A percentile compares a stretch with the other conserved stretches of the same genome.
These are phyloP conservation scores for Clostera curtula DNA, from an alignment of 2,888 invertebrate species.

Conservation along the genomic window DNA sequence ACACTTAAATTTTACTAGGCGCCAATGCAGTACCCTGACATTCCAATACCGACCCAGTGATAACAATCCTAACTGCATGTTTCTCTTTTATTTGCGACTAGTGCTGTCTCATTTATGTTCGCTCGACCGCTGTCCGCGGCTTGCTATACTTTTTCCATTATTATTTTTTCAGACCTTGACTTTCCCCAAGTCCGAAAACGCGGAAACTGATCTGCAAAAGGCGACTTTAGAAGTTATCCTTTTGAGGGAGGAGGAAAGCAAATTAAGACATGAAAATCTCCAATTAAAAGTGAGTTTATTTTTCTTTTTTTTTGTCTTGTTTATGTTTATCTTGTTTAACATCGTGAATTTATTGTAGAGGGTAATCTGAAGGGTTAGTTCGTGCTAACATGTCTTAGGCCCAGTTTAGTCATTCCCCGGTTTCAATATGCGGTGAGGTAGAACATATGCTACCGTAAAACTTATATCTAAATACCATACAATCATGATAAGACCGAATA, in stretches of 20 bases:
- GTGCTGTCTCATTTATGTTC: constrained; percentile 5
- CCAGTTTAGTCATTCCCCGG: no score
- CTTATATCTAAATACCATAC: no score
- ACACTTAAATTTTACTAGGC: not conserved
- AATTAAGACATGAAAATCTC: constrained; percentile 89
- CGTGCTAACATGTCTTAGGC: no score
- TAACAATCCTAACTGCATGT: constrained; percentile 28
- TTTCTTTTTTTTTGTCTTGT: constrained; percentile 11
- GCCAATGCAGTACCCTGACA: constrained; percentile 8
- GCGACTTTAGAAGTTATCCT: constrained; percentile 83
- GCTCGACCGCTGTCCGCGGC: constrained; percentile 2
- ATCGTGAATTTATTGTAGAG: no score
- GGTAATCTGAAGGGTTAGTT: no score
- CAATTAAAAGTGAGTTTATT: constrained; percentile 82
- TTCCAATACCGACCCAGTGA: constrained; percentile 9
- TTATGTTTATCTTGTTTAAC: not conserved
- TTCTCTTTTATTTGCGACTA: constrained; percentile 35
- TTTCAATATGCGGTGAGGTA: no score
- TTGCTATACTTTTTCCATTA: constrained; percentile 18
- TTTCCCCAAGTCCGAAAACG: constrained; percentile 55
- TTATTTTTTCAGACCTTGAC: constrained; percentile 47
- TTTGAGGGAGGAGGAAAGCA: constrained; percentile 85
- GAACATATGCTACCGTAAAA: no score
- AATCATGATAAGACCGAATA: no score
- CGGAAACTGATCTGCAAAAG: constrained; percentile 74